These are phyloP conservation scores for Rhadina sibilatrix DNA, from an alignment of 2,113 vertebrate species.

Conservation along the genomic window DNA sequence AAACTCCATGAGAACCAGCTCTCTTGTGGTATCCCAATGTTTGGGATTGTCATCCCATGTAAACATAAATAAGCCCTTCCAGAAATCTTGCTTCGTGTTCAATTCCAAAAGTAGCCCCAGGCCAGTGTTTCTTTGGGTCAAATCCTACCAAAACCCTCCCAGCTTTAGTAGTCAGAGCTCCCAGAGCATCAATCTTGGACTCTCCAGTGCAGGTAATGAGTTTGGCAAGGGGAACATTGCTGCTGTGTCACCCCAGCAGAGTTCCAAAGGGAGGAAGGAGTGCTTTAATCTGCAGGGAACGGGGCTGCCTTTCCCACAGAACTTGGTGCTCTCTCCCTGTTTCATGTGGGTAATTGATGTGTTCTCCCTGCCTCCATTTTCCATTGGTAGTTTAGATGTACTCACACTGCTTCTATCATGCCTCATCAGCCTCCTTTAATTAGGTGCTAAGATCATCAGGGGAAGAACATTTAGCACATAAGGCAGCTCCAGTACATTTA, in stretches of 20 bases:
- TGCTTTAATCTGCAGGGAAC: neutral
- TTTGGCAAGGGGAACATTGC: neutral
- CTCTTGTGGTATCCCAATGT: neutral
- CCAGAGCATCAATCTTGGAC: neutral
- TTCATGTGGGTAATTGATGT: neutral
- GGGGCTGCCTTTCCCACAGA: neutral
- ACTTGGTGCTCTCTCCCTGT: neutral
- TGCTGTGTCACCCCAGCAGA: neutral
- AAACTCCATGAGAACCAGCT: constrained; percentile 31
- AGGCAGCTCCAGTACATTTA: constrained; percentile 31
- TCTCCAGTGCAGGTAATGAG: neutral
- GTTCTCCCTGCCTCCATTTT: neutral
- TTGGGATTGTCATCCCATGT: neutral
- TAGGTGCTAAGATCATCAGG: constrained; percentile 47
- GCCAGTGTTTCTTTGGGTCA: neutral
- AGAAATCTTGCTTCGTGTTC: neutral
- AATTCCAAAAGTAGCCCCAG: neutral
- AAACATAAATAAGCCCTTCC: constrained; percentile 16
- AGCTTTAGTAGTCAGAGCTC: neutral
- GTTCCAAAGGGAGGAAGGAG: neutral
- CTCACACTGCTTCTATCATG: neutral
- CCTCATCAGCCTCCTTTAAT: constrained; percentile 42
- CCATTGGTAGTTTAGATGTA: neutral
- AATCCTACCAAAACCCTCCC: neutral
- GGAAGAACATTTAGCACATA: constrained; percentile 35